Conservation (phyloP, 2,888 invertebrate genomes). For the Thelaira solivaga region DNA sequence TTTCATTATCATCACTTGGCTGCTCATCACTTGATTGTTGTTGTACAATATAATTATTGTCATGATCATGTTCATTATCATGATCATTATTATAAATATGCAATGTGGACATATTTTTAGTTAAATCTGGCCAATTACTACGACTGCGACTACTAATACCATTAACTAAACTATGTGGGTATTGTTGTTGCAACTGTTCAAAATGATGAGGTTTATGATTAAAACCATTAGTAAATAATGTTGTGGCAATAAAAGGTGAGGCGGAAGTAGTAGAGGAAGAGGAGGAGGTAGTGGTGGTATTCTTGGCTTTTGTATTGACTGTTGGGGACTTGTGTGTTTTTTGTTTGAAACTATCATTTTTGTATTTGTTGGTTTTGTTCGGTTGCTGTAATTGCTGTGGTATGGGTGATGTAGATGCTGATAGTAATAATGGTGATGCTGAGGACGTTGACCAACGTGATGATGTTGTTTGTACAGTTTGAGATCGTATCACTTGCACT, state of each 20-base stretch:
- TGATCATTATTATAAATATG: conserved; percentile 69
- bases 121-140: conserved; percentile 61
- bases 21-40: conserved; percentile 49
- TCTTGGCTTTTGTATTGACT: conserved; percentile 6
- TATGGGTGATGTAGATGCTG: conserved; percentile 59
- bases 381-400: conserved; percentile 62
- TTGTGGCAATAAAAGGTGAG: conserved; percentile 19
- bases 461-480: conserved; percentile 77
- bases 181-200: conserved; percentile 34
- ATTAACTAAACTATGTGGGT: conserved; percentile 52
- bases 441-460: conserved; percentile 73
- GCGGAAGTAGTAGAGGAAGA: background rate
- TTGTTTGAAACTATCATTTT: conserved; percentile 40
- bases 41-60: conserved; percentile 58
- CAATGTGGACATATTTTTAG: conserved; percentile 64
- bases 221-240: conserved; percentile 53
- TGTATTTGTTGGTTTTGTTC: conserved; percentile 37
- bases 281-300: background rate
- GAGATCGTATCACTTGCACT: conserved; percentile 84
- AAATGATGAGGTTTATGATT: conserved; percentile 41
- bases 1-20: conserved; percentile 48
- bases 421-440: conserved; percentile 64
- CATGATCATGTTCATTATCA: conserved; percentile 60
- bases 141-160: conserved; percentile 45
- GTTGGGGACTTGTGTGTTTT: conserved; percentile 22